A percentile compares a stretch with the other conserved stretches of the same genome.
phyloP scores from a whole-genome alignment of 2,797 vertebrate genomes.

The Artibeus lituratus region DNA sequence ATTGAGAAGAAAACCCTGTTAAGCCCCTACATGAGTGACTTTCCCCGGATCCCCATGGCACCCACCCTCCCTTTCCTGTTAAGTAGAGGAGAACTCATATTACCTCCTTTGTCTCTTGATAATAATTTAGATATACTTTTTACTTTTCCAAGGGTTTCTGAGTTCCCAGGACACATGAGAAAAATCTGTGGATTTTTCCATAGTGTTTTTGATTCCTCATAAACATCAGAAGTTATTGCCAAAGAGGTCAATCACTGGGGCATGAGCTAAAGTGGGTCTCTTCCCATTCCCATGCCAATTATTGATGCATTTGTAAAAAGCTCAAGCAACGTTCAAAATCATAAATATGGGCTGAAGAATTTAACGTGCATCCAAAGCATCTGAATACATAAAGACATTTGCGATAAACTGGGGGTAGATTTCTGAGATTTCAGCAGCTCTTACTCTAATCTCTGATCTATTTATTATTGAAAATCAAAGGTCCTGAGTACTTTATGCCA shows the following conservation, averaged over 20 bases:
- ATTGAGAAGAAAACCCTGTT: neutral
- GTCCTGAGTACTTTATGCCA: conserved; percentile 70
- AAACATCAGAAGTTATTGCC: neutral
- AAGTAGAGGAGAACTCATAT: neutral
- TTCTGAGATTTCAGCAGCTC: conserved; percentile 74
- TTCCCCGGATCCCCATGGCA: neutral
- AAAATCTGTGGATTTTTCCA: neutral
- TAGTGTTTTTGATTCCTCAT: neutral
- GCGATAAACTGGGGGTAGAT: conserved; percentile 62
- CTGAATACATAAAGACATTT: conserved; percentile 72
- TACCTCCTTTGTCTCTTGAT: neutral
- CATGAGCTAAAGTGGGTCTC: neutral
- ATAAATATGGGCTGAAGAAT: conserved; percentile 48
- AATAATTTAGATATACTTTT: neutral
- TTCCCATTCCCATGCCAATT: conserved; percentile 43
- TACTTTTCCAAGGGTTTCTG: neutral
- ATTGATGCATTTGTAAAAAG: conserved; percentile 63
- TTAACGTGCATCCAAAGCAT: conserved; percentile 68
- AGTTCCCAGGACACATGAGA: neutral
- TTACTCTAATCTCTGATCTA: conserved; percentile 77
- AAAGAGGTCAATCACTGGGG: neutral
- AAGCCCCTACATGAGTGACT: too few species aligned
- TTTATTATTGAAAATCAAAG: conserved; percentile 78
- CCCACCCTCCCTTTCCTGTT: neutral
- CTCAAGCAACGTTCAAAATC: conserved; percentile 63